Percentiles rank a stretch among this genome's conserved stretches.
These are phyloP conservation scores for Adineta ricciae DNA, from an alignment of 2,888 invertebrate species.

Conservation along the genomic window DNA sequence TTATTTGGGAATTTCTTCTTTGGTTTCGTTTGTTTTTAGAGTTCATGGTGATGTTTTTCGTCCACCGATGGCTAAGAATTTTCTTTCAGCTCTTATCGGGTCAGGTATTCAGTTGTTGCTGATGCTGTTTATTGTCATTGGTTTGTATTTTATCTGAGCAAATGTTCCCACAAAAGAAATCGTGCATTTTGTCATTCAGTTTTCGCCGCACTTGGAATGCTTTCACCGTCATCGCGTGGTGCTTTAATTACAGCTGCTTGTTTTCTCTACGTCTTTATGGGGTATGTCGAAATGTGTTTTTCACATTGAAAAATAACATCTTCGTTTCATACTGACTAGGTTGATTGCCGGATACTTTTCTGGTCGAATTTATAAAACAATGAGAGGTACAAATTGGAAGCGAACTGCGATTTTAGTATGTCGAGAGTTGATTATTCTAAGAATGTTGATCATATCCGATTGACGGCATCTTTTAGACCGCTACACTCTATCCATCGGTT, in stretches of 20 bases:
- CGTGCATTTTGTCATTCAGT: slow-evolving; percentile 55
- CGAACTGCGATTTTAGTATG: slow-evolving; percentile 55
- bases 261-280: slow-evolving; percentile 91
- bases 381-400: slow-evolving; percentile 73
- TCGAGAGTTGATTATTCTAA: not conserved
- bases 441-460: not conserved
- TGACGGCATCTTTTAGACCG: slow-evolving; percentile 58
- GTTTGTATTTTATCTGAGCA: slow-evolving; percentile 51
- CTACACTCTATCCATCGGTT: slow-evolving; percentile 80
- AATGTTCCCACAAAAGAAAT: not conserved
- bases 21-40: not conserved
- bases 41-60: slow-evolving; percentile 96
- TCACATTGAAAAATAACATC: not conserved
- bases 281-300: slow-evolving; percentile 50
- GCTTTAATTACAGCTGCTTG: slow-evolving; percentile 89
- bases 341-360: slow-evolving; percentile 87
- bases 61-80: slow-evolving; percentile 74
- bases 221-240: slow-evolving; percentile 88
- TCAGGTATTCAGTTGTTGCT: slow-evolving; percentile 90
- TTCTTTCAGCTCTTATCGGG: slow-evolving; percentile 84
- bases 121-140: slow-evolving; percentile 85
- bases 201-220: slow-evolving; percentile 94
- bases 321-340: slow-evolving; percentile 38
- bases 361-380: slow-evolving; percentile 87
- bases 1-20: not conserved